Conservation (phyloP, 2,888 invertebrate genomes). For the Melinopterus prodromus region DNA sequence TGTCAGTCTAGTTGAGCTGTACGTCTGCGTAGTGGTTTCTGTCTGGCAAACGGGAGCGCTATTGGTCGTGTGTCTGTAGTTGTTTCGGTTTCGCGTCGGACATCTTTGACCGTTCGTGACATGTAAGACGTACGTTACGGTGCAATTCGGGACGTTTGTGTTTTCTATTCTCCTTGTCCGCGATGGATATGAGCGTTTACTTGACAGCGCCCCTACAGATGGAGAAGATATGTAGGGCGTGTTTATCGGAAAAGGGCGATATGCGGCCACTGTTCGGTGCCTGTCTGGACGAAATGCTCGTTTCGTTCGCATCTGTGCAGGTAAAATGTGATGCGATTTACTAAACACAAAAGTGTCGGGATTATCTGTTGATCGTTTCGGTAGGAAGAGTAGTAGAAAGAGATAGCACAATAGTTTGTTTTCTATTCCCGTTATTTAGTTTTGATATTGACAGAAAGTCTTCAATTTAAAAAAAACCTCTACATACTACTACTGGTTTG, state of each 20-base stretch:
- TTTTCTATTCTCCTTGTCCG: slow-evolving; percentile 51
- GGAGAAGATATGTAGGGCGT: slow-evolving; percentile 62
- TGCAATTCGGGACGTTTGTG: slow-evolving; percentile 52
- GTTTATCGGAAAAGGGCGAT: slow-evolving; percentile 60
- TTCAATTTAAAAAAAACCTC: background rate
- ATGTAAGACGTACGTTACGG: slow-evolving; percentile 48
- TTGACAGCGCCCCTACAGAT: slow-evolving; percentile 59
- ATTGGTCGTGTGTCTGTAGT: slow-evolving; percentile 30
- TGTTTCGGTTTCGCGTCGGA: slow-evolving; percentile 23
- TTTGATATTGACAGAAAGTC: background rate
- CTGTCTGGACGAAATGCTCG: slow-evolving; percentile 63
- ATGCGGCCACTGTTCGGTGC: slow-evolving; percentile 63
- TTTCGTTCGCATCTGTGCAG: slow-evolving; percentile 59
- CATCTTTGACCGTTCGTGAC: slow-evolving; percentile 38
- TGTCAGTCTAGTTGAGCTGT: slow-evolving; percentile 44
- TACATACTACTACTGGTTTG: background rate
- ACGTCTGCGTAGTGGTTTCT: slow-evolving; percentile 48
- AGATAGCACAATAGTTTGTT: slow-evolving; percentile 33
- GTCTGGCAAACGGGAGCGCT: slow-evolving; percentile 25
- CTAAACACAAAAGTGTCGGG: slow-evolving; percentile 5
- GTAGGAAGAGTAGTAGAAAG: slow-evolving; percentile 37
- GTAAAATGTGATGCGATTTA: slow-evolving; percentile 47
- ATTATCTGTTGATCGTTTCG: slow-evolving; percentile 29
- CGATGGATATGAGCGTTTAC: slow-evolving; percentile 60
- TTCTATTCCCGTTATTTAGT: slow-evolving; percentile 28